phyloP scores from a whole-genome alignment of 2,113 vertebrate species.

The Peromyscus californicus region DNA sequence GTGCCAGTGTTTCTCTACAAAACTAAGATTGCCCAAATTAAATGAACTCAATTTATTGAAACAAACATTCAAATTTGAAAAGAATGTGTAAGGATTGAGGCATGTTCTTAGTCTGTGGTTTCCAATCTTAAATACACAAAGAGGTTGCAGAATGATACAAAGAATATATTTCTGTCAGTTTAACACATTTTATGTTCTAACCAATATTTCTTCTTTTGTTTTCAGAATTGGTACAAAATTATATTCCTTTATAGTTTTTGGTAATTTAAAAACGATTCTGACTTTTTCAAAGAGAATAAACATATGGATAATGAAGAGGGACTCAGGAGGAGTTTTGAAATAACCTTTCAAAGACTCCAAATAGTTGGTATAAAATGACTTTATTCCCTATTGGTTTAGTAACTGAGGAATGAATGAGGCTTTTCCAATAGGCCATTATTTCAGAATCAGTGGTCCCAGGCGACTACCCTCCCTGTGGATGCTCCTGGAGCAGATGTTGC shows the following conservation, averaged over 20 bases:
- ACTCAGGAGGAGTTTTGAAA: neutral
- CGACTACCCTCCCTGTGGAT: neutral
- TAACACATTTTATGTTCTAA: neutral
- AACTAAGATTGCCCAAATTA: neutral
- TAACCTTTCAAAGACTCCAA: constrained; percentile 28
- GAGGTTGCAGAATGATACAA: neutral
- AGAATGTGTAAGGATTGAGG: neutral
- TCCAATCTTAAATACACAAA: neutral
- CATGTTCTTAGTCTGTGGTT: neutral
- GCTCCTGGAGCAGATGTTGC: constrained; percentile 39
- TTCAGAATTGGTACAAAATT: neutral
- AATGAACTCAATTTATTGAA: neutral
- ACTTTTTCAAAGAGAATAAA: constrained; percentile 53
- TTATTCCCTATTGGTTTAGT: constrained; percentile 33
- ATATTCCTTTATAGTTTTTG: neutral
- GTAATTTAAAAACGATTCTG: constrained; percentile 49
- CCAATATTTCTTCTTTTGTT: neutral
- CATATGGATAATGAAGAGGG: constrained; percentile 40
- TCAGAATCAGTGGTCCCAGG: constrained; percentile 20
- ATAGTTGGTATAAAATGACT: constrained; percentile 29
- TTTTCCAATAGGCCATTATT: constrained; percentile 47
- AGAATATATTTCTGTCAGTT: neutral
- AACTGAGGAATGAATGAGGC: constrained; percentile 5
- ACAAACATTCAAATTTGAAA: neutral
- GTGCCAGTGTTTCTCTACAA: neutral